Evolutionary conservation across 2,113 vertebrate species (phyloP).

Genomic region (Setophaga coronata): DNA sequence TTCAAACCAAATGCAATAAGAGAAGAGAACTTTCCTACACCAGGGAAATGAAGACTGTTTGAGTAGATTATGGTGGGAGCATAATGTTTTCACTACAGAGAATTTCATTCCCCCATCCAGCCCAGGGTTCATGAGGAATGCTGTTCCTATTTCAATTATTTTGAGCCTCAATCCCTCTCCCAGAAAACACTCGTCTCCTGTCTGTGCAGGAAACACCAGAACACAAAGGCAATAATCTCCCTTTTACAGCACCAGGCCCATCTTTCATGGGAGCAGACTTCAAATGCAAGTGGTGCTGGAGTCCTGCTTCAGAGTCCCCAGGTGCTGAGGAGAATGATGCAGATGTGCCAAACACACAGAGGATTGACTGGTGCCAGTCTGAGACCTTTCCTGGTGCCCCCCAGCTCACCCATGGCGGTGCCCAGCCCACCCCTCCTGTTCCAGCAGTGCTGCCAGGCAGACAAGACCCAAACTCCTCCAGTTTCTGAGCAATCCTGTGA

Average conservation of each 20-base stretch:
- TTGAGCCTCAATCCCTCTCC: not conserved
- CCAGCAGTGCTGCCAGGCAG: not conserved
- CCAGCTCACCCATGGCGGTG: no score
- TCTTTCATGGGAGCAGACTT: not conserved
- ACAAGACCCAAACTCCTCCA: not conserved
- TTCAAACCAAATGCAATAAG: constrained; percentile 19
- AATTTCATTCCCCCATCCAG: not conserved
- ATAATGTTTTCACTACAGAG: not conserved
- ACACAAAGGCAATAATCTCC: not conserved
- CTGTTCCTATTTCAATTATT: not conserved
- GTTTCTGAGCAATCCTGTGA: not conserved
- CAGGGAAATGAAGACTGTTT: constrained; percentile 21
- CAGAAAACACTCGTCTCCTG: not conserved
- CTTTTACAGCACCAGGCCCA: not conserved
- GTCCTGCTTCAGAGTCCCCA: not conserved
- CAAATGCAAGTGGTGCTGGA: not conserved
- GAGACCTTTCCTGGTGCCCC: no score
- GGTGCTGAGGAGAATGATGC: not conserved
- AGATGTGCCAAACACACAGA: not conserved
- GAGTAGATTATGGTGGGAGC: constrained; percentile 2
- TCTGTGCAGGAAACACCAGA: not conserved
- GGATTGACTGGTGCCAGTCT: not conserved
- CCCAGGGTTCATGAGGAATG: not conserved
- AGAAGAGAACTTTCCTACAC: constrained; percentile 1
- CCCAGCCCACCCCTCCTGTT: not conserved